Evolutionary conservation across 2,113 vertebrate species (phyloP).

Genomic region (Ranitomeya variabilis): DNA sequence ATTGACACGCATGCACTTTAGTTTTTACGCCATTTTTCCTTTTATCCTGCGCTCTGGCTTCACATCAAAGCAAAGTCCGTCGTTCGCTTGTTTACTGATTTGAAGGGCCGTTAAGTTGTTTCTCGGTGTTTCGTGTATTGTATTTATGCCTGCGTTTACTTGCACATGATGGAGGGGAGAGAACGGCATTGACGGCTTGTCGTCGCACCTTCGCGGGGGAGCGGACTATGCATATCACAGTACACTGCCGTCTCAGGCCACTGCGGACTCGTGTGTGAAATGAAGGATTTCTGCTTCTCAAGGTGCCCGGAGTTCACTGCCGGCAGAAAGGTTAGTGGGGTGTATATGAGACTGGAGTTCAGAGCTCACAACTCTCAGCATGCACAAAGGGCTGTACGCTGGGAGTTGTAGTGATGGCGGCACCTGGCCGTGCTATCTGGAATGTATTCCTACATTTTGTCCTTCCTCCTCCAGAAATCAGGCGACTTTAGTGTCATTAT

Average conservation of each 20-base stretch:
- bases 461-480: conserved; percentile 71
- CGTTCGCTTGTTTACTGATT: conserved; percentile 74
- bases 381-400: neutral
- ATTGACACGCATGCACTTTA: conserved; percentile 31
- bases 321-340: conserved; percentile 64
- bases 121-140: conserved; percentile 69
- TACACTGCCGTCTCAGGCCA: neutral
- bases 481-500: conserved; percentile 49
- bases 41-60: neutral
- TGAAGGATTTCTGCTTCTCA: neutral
- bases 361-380: neutral
- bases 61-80: conserved; percentile 82
- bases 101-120: conserved; percentile 74
- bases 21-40: neutral
- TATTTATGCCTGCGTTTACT: conserved; percentile 89
- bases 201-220: conserved; percentile 48
- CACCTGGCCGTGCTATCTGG: conserved; percentile 60
- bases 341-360: conserved; percentile 65
- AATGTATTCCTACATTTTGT: conserved; percentile 67
- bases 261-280: neutral
- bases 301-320: conserved; percentile 12
- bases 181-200: neutral
- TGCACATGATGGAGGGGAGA: conserved; percentile 76
- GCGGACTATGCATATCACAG: conserved; percentile 17
- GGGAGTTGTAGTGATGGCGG: neutral